Evolutionary conservation across 2,888 invertebrate species (phyloP).

Genomic region (Scelioninae gen. 1): DNA sequence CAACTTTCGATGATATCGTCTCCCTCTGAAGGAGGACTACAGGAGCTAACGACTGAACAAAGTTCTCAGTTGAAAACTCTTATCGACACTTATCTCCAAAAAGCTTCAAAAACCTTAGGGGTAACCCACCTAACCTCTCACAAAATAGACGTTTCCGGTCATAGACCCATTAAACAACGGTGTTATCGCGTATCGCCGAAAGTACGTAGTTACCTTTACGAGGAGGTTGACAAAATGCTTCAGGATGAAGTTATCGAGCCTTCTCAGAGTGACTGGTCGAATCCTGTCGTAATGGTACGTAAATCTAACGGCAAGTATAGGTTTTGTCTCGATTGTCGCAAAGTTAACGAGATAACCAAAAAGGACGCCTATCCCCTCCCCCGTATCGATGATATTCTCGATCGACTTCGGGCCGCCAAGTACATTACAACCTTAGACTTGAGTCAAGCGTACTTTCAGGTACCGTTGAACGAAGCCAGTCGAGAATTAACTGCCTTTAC

Average conservation of each 20-base stretch:
- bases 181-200: background rate
- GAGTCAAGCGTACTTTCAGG: no score
- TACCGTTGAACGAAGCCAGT: background rate
- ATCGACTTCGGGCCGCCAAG: background rate
- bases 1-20: no score
- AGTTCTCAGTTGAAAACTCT: no score
- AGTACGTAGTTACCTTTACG: background rate
- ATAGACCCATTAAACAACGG: background rate
- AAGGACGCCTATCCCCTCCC: conserved; percentile 2
- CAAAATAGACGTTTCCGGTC: background rate
- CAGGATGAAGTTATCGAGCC: no score
- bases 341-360: background rate
- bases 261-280: no score
- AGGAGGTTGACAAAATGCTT: no score
- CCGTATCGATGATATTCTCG: background rate
- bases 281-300: no score
- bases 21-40: no score
- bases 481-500: conserved; percentile 1
- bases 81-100: no score
- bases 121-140: background rate
- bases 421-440: conserved; percentile 6
- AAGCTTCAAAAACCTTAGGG: no score
- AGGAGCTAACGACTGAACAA: no score
- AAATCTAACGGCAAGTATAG: background rate
- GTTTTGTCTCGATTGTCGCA: conserved; percentile 1